These are phyloP conservation scores for Cryptosula pallasiana DNA, from an alignment of 2,888 invertebrate species.

Conservation along the genomic window DNA sequence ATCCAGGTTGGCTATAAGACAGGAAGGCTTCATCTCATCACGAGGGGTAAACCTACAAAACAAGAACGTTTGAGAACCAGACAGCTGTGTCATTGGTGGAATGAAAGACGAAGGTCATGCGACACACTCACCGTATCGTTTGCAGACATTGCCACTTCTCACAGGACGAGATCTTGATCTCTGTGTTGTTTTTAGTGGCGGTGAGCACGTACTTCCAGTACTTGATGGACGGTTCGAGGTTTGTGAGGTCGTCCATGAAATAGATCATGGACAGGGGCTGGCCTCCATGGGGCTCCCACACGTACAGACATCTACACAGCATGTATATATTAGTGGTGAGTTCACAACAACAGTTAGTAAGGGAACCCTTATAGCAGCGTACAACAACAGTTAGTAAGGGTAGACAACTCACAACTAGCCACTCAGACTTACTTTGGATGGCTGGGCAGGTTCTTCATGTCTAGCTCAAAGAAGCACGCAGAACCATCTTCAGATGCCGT, in stretches of 20 bases:
- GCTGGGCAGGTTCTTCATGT: too few species aligned
- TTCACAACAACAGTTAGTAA: too few species aligned
- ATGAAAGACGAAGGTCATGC: too few species aligned
- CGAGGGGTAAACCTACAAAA: background rate
- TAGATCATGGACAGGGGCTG: conserved; percentile 80
- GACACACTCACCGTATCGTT: conserved; percentile 38
- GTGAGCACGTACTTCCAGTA: conserved; percentile 96
- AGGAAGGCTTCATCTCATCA: conserved; percentile 36
- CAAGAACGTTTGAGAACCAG: too few species aligned
- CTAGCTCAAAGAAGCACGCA: conserved; percentile 77
- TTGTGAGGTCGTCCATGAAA: conserved; percentile 86
- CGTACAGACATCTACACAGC: conserved; percentile 74
- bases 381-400: too few species aligned
- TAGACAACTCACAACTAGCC: too few species aligned
- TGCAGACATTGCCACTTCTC: conserved; percentile 89
- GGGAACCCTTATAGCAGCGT: too few species aligned
- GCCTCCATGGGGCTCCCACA: conserved; percentile 88
- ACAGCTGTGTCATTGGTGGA: too few species aligned
- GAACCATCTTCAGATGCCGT: conserved; percentile 82
- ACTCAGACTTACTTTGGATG: too few species aligned
- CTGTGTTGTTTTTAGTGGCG: conserved; percentile 80
- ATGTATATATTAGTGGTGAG: too few species aligned
- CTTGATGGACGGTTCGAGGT: conserved; percentile 59
- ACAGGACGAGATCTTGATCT: conserved; percentile 90
- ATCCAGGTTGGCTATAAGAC: conserved; percentile 75